Evolutionary conservation across 2,113 vertebrate species (phyloP), one percentile per base, ranked within the genome.

Genomic region (Gopherus flavomarginatus): DNA sequence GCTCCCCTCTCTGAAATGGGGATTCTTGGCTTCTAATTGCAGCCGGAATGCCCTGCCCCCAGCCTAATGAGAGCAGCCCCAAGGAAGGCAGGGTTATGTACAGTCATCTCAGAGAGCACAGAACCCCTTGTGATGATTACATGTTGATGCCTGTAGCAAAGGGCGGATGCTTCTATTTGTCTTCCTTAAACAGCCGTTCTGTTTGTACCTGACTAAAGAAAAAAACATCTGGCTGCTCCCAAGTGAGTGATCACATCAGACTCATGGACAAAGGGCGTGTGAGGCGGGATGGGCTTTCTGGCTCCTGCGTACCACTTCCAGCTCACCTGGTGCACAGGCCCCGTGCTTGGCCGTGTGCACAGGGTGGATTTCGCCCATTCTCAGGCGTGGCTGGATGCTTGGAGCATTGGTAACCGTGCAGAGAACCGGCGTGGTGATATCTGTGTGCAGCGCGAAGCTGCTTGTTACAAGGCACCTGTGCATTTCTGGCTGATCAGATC

Each of bases 151-250:
- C 96, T 97, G 97, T 86, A 57, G 82, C n/a, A 17, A 69, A 83
- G 5, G 86, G 59, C 0, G 95, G 94, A 94, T 81, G 94, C 24
- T 90, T 65, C 91, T 53, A 47, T 72, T 84, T 83, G 35, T 11
- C 83, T 44, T 27, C 87, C 81, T 38, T 69, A 8, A 79, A 88
- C 86, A 65, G 87, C 91, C 1, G 77, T 93, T 75, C 56, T 50
- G 90, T 49, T 94, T 77, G 77, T 93, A 87, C 95, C 96, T 97
- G 96, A 97, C 95, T 97, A 93, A 97, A 88, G 91, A 81, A 80
- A 83, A 90, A 97, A 96, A 80, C 90, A 95, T 90, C 90, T 85
- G 95, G 80, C 84, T 94, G 87, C 91, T 94, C 81, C 95, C 94
- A 49, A 47, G 26, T 14, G 4, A 0, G 44, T 84, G 85, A 1